Base-by-base conservation (phyloP, 2,888 invertebrate genomes). In the Aquatica leii region DNA sequence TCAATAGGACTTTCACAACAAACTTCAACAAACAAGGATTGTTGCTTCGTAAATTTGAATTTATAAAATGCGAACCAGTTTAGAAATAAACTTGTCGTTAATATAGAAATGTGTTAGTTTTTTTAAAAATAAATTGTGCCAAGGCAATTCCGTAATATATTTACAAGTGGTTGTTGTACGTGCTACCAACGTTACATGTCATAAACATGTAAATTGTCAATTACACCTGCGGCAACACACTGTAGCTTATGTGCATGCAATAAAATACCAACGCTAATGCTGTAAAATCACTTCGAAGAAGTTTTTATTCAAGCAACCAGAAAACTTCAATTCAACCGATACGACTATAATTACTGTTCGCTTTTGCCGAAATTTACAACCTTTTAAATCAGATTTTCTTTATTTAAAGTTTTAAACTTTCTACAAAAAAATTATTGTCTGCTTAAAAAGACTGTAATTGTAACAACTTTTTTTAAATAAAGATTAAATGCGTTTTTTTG, bases 151-250 rank as follows among this genome's bases (percentile, higher is more conserved):
- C 6, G 6, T 24, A 24, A 24, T 24, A 6, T 24, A 24, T 6
- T 2, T 6, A 24, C 24, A 24, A 24, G 24, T 24, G 24, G 24
- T 24, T 62, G 51, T 56, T 62, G 56, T 52, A 62, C 57, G 37
- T 57, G 34, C 48, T 41, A 18, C 34, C 15, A 52, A 37, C 17
- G 43, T 58, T 58, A 58, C 48, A 48, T 43, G 62, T 34, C 48
- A 49, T 62, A 62, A 57, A 62, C 57, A 62, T 52, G 54, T 49
- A 50, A 63, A 59, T 63, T 63, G 49, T 63, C 63, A 63, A 53
- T 49, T 59, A 50, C 59, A 59, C 53, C 54, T 54, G 59, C 50
- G 51, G 34, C 50, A 24, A 24, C 24, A 24, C 6, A 43, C n/a
- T 41, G 52, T 24, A 43, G 41, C 59, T 46, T 46, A 46, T 18